A percentile compares a stretch with the other conserved stretches of the same genome.
phyloP scores from a whole-genome alignment of 1,140 invertebrate genomes.

The Proales similis region DNA sequence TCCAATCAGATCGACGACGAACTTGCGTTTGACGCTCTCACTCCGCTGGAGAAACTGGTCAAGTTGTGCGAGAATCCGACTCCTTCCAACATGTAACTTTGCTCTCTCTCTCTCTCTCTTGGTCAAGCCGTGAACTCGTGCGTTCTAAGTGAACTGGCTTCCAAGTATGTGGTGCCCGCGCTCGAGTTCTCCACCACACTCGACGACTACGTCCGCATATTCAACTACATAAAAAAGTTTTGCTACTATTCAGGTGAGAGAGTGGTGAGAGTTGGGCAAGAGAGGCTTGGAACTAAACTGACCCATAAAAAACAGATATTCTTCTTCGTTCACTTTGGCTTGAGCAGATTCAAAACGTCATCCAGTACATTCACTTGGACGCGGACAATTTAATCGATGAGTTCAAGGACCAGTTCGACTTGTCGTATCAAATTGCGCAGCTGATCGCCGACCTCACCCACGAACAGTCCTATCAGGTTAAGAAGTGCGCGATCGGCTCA shows the following conservation, averaged over 20 bases:
- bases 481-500: constrained; percentile 6
- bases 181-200: constrained; percentile 17
- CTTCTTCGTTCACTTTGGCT: constrained; percentile 23
- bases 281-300: background rate
- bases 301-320: constrained; percentile 1
- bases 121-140: too few species aligned
- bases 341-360: constrained; percentile 36
- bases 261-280: background rate
- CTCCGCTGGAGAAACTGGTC: constrained; percentile 29
- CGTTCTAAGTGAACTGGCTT: constrained; percentile 20
- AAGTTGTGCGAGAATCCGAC: constrained; percentile 30
- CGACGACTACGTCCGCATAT: constrained; percentile 26
- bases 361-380: constrained; percentile 15
- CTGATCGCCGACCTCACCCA: constrained; percentile 22
- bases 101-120: background rate
- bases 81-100: constrained; percentile 22
- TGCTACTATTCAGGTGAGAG: constrained; percentile 18
- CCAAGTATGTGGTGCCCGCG: constrained; percentile 29
- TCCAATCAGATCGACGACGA: too few species aligned
- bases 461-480: constrained; percentile 30
- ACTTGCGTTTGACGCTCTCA: constrained; percentile 15
- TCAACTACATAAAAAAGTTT: constrained; percentile 28
- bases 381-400: constrained; percentile 1
- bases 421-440: constrained; percentile 12
- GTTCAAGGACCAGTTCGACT: constrained; percentile 23